Evolutionary conservation across 2,888 invertebrate genomes (phyloP).

Genomic region (Carpatolechia fugitivella): DNA sequence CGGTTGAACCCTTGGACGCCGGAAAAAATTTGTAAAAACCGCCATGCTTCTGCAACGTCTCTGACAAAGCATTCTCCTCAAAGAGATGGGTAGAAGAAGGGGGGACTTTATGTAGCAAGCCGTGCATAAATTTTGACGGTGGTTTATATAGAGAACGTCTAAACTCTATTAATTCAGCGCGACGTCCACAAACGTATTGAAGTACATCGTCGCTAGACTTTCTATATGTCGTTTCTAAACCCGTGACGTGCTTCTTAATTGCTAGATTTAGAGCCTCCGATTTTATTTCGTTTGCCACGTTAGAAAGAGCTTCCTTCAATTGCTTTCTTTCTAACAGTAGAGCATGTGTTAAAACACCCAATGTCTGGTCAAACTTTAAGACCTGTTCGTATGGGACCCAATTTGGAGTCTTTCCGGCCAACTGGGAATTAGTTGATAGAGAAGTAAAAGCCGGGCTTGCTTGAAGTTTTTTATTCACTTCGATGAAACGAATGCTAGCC

Average conservation of each 20-base stretch:
- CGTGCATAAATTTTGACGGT: neutral
- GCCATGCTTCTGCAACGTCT: neutral
- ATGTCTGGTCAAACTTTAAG: slow-evolving; percentile 16
- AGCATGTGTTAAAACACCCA: slow-evolving; percentile 20
- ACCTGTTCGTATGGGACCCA: slow-evolving; percentile 19
- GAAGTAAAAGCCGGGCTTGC: slow-evolving; percentile 9
- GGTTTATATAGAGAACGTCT: slow-evolving; percentile 1
- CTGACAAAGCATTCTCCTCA: neutral
- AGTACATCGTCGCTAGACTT: slow-evolving; percentile 19
- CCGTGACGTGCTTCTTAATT: slow-evolving; percentile 2
- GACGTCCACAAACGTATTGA: slow-evolving; percentile 20
- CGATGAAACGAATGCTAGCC: slow-evolving; percentile 20
- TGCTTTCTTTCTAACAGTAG: slow-evolving; percentile 19
- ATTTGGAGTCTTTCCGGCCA: neutral
- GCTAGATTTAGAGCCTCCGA: neutral
- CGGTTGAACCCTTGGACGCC: neutral
- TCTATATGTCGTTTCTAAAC: slow-evolving; percentile 13
- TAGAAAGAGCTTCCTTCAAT: neutral
- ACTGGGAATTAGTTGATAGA: neutral
- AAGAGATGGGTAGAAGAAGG: slow-evolving; percentile 5
- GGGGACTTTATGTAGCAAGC: neutral
- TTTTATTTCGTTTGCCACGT: neutral
- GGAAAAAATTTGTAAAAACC: slow-evolving; percentile 6
- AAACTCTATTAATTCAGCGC: neutral
- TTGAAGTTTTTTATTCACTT: slow-evolving; percentile 20